Evolutionary conservation across 2,113 vertebrate species (phyloP).

Genomic region (Panthera uncia): DNA sequence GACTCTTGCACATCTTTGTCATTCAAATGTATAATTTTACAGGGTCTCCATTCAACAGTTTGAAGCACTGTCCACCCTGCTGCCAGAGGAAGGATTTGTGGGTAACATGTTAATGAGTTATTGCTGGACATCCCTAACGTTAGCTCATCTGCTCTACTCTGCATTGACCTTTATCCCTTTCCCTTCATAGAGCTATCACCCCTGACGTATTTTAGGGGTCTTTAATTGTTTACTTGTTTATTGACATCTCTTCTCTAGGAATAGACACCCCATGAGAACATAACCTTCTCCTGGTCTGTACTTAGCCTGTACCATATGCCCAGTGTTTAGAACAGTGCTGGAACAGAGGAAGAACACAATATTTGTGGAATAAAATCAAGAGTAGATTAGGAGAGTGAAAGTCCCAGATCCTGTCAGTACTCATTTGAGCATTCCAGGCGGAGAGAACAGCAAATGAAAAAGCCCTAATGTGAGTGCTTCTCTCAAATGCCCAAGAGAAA

Average conservation of each 20-base stretch:
- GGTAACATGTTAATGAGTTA: background rate
- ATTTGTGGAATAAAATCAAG: background rate
- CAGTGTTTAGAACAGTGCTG: background rate
- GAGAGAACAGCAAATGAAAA: background rate
- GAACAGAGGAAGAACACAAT: background rate
- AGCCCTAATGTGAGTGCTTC: background rate
- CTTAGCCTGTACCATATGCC: background rate
- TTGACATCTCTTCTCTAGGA: background rate
- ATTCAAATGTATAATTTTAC: background rate
- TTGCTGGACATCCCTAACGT: background rate
- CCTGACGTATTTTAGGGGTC: background rate
- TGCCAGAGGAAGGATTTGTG: background rate
- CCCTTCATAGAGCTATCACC: background rate
- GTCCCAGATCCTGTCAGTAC: background rate
- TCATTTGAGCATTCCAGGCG: background rate
- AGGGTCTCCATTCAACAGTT: background rate
- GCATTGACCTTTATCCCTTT: background rate
- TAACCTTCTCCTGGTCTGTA: background rate
- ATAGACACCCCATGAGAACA: background rate
- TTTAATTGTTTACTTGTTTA: constrained; percentile 9
- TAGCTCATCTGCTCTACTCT: background rate
- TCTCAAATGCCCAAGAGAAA: background rate
- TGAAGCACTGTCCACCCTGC: background rate
- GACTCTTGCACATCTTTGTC: background rate
- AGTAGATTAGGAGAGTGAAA: background rate